Evolutionary conservation across 2,113 vertebrate genomes (phyloP), one percentile per base, ranked within the genome.

Genomic region (Caranx melampygus): DNA sequence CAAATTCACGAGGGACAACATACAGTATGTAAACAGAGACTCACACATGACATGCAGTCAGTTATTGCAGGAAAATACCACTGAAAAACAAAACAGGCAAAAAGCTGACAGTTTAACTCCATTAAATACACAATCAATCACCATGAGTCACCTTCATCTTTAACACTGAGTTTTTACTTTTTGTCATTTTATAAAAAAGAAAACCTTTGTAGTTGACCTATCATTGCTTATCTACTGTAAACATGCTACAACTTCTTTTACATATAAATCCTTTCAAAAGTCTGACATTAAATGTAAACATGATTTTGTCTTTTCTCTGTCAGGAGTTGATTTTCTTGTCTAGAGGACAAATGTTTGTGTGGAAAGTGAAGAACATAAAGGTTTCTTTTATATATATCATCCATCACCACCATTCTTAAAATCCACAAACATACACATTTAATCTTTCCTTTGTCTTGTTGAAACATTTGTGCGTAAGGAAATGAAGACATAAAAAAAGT

Each of bases 41-140:
- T 80, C 81, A 75, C 74, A 81, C 75, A 80, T 55, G 66, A 91
- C 87, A 87, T 92, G 88, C 88, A 68, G 79, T 89, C 66, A 68
- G 68, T 91, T 83, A 86, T 68, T 77, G 74, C 45, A 86, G 51
- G 82, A 83, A 90, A 74, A 82, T 52, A 70, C 58, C 67, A 84
- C 66, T 12, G 14, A 59, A 81, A 69, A 40, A 51, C 18, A 40
- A 51, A 82, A 85, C 18, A 37, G 51, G 67, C 33, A 1, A 67
- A 68, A 75, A 66, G 31, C 54, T 69, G 64, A 63, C 77, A 10
- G 61, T 65, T 82, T 12, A 42, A 85, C 60, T 5, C 10, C 57
- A 84, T 54, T 64, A 60, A 79, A 83, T 75, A 75, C 78, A 78
- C 62, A 55, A 45, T 65, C 20, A 63, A 45, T 65, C 20, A 63